These are phyloP conservation scores for Druceiella hillmani DNA, from an alignment of 2,888 invertebrate genomes.

Conservation along the genomic window DNA sequence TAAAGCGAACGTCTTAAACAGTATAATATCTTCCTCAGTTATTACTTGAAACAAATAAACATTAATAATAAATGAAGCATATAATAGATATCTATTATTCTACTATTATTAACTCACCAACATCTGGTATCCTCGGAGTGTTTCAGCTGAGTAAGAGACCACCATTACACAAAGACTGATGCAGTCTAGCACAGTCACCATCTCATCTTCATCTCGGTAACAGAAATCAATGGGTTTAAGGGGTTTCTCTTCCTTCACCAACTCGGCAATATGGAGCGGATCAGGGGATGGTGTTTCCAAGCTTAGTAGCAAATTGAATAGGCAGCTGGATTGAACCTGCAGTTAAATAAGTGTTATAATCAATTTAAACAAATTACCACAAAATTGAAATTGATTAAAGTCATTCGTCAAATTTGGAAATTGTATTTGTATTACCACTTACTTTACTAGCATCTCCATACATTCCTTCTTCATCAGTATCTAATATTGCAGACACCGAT, in stretches of 20 bases:
- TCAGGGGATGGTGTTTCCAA: conserved; percentile 93
- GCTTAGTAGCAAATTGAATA: conserved; percentile 87
- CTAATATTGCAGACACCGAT: conserved; percentile 92
- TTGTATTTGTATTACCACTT: conserved; percentile 20
- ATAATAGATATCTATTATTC: too few species aligned
- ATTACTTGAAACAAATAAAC: too few species aligned
- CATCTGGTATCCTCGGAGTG: conserved; percentile 88
- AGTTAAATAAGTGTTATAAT: background rate
- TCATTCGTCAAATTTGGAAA: too few species aligned
- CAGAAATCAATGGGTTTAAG: conserved; percentile 96
- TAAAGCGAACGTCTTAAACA: too few species aligned
- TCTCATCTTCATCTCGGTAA: conserved; percentile 96
- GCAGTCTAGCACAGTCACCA: conserved; percentile 94
- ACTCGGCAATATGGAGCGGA: conserved; percentile 86
- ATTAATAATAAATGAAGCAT: too few species aligned
- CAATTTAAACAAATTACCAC: background rate
- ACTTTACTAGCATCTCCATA: conserved; percentile 92
- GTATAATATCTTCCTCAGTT: too few species aligned
- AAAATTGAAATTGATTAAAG: background rate
- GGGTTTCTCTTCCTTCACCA: conserved; percentile 88
- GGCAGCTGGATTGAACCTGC: conserved; percentile 81
- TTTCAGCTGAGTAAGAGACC: conserved; percentile 96
- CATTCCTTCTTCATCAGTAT: conserved; percentile 81
- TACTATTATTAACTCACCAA: conserved; percentile 64
- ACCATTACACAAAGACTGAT: conserved; percentile 99